Conservation (phyloP, 2,888 invertebrate genomes). For the Sesia apiformis region DNA sequence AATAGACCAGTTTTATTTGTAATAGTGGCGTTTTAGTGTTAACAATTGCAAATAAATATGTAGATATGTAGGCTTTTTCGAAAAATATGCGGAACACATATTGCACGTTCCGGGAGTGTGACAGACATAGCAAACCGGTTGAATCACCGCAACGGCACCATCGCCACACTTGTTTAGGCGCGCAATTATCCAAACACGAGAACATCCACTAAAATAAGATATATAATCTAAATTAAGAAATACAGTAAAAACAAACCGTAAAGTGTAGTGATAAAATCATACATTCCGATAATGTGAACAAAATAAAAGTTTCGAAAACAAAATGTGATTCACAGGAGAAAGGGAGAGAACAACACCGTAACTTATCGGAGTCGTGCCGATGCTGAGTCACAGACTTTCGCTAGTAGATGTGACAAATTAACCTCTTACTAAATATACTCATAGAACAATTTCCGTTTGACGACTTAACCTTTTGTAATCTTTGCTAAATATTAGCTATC, state of each 20-base stretch:
- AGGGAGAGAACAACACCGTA: conserved; percentile 31
- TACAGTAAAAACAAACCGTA: no score
- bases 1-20: no score
- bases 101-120: conserved; percentile 17
- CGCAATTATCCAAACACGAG: background rate
- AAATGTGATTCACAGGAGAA: conserved; percentile 28
- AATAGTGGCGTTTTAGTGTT: no score
- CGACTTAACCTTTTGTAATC: background rate
- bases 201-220: no score
- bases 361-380: conserved; percentile 23
- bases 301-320: background rate
- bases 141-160: conserved; percentile 16
- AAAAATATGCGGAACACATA: conserved; percentile 23
- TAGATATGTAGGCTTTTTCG: no score
- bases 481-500: no score
- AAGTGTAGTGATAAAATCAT: no score
- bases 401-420: conserved; percentile 19
- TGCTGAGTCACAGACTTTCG: conserved; percentile 30
- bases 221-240: no score
- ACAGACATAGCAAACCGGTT: conserved; percentile 14
- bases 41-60: no score
- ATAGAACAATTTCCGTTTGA: no score
- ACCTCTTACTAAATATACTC: conserved; percentile 9
- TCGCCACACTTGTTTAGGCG: background rate
- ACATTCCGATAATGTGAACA: background rate